Percentiles rank a stretch among this genome's conserved stretches.
Evolutionary conservation across 2,888 invertebrate genomes (phyloP).

Genomic region (Lagria hirta): DNA sequence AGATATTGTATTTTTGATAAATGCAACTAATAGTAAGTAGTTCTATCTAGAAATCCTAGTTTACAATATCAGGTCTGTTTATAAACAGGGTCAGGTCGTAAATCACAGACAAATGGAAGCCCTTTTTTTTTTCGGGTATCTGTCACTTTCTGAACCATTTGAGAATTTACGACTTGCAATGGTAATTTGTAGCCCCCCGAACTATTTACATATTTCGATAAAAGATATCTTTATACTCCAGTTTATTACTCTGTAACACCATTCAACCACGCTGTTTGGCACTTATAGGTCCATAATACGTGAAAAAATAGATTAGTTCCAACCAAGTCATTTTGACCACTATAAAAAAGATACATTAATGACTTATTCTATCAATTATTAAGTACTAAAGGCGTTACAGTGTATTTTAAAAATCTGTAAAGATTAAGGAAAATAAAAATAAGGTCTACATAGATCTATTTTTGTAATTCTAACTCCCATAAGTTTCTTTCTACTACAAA

Average conservation of each 20-base stretch:
- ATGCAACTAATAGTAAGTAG: constrained; percentile 15
- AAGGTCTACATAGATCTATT: too few relatives aligned
- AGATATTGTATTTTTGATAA: too few relatives aligned
- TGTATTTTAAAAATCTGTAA: too few relatives aligned
- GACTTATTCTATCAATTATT: constrained; percentile 28
- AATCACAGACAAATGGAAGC: constrained; percentile 18
- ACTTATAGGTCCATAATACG: constrained; percentile 20
- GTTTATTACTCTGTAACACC: constrained; percentile 22
- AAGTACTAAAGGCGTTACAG: too few relatives aligned
- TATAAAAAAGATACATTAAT: constrained; percentile 27
- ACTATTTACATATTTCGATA: constrained; percentile 29
- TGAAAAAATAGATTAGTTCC: constrained; percentile 24
- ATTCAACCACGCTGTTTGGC: constrained; percentile 12
- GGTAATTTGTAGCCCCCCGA: constrained; percentile 18
- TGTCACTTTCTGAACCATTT: constrained; percentile 23
- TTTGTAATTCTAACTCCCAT: too few relatives aligned
- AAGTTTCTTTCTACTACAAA: too few relatives aligned
- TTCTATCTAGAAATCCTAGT: constrained; percentile 9
- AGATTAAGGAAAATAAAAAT: too few relatives aligned
- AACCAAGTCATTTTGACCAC: constrained; percentile 19
- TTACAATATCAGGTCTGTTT: constrained; percentile 16
- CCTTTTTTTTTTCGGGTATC: constrained; percentile 10
- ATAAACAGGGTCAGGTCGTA: constrained; percentile 16
- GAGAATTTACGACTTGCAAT: constrained; percentile 24
- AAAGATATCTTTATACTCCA: constrained; percentile 25